Percentiles rank a stretch among this genome's conserved stretches.
These are phyloP conservation scores for Homalodisca vitripennis DNA, from an alignment of 1,140 invertebrate genomes.

Conservation along the genomic window DNA sequence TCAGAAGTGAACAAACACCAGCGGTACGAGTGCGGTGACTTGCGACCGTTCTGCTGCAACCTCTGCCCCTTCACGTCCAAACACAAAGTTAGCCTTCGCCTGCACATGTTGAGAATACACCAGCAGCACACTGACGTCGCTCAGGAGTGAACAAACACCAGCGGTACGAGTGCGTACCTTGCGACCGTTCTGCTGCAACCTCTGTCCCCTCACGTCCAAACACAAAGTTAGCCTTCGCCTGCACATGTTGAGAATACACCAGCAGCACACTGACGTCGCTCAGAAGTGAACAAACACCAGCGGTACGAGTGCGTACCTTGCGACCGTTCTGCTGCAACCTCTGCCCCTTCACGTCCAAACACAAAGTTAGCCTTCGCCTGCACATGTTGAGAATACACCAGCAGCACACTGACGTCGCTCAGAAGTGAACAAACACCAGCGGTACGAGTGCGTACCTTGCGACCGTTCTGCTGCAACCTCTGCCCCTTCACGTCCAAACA, in stretches of 20 bases:
- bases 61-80: conserved; percentile 44
- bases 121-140: too few relatives aligned
- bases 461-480: conserved; percentile 62
- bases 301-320: too few relatives aligned
- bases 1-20: conserved; percentile 48
- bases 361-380: too few relatives aligned
- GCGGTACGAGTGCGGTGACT: conserved; percentile 50
- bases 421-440: conserved; percentile 47
- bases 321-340: too few relatives aligned
- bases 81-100: conserved; percentile 32
- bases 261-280: too few relatives aligned
- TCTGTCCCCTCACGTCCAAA: conserved; percentile 51
- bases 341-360: too few relatives aligned
- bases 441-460: conserved; percentile 58
- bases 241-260: conserved; percentile 27
- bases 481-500: conserved; percentile 47
- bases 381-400: too few relatives aligned
- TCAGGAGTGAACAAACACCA: conserved; percentile 45
- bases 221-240: conserved; percentile 26
- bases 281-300: too few relatives aligned
- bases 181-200: conserved; percentile 73
- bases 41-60: conserved; percentile 44
- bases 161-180: conserved; percentile 58
- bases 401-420: conserved; percentile 45
- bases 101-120: conserved; percentile 25